A percentile compares a stretch with the other conserved stretches of the same genome.
Evolutionary conservation across 2,113 vertebrate species (phyloP).

Genomic region (Mystacornis crossleyi): DNA sequence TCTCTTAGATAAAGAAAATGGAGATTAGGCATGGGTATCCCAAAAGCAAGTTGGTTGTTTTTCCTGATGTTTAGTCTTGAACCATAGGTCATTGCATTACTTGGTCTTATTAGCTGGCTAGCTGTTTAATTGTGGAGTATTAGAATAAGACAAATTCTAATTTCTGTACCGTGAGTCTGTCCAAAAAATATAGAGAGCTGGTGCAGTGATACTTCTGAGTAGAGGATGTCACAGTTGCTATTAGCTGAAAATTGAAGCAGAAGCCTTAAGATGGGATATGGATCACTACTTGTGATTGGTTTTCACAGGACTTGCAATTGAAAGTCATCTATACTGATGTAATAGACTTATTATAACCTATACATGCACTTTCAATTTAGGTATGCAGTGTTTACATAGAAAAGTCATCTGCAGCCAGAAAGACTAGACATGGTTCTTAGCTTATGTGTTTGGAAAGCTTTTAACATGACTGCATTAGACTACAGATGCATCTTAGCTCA

Average conservation of each 20-base stretch:
- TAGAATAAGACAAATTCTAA: neutral
- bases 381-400: neutral
- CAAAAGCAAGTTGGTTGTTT: neutral
- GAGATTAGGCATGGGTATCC: neutral
- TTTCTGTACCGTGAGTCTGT: neutral
- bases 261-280: neutral
- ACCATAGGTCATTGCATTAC: neutral
- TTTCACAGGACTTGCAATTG: neutral
- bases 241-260: neutral
- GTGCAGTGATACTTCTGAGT: neutral
- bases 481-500: neutral
- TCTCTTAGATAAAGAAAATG: neutral
- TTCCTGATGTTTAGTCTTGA: neutral
- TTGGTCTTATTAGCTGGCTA: neutral
- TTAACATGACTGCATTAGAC: neutral
- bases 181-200: neutral
- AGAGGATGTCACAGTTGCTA: neutral
- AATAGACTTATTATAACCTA: neutral
- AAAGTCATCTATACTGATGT: neutral
- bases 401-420: neutral
- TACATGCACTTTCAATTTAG: neutral
- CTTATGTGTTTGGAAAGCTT: neutral
- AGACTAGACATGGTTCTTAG: neutral
- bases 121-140: neutral
- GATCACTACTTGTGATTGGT: neutral